phyloP scores from a whole-genome alignment of 2,113 vertebrate genomes.

The Campylomormyrus tamandua region DNA sequence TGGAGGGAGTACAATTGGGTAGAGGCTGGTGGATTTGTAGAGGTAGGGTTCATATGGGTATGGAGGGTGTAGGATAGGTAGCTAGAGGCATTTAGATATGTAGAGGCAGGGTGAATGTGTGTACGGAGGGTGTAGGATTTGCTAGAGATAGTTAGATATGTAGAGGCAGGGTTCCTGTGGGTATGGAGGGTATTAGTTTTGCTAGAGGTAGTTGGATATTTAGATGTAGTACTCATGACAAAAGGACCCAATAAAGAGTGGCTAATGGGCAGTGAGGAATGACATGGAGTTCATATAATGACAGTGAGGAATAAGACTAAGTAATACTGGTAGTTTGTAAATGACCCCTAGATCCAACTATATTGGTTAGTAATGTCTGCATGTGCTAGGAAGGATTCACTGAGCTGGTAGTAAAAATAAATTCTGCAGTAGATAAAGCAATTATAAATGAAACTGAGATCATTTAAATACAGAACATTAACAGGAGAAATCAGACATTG shows the following conservation, averaged over 20 bases:
- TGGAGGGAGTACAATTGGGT: not conserved
- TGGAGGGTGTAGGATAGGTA: not conserved
- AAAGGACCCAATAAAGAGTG: conserved; percentile 15
- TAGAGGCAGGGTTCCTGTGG: too few species aligned
- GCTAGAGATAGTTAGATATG: not conserved
- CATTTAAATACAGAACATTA: not conserved
- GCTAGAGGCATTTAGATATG: not conserved
- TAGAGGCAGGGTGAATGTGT: not conserved
- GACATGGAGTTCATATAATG: not conserved
- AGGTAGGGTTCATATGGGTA: not conserved
- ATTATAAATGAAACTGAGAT: not conserved
- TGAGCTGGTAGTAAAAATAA: not conserved
- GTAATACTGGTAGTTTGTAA: not conserved
- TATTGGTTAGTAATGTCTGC: not conserved
- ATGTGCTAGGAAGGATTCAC: not conserved
- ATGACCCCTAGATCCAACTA: not conserved
- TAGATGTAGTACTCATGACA: not conserved
- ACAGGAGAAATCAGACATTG: not conserved
- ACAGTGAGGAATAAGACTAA: not conserved
- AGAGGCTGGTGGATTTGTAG: not conserved
- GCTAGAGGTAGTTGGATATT: too few species aligned
- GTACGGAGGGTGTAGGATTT: not conserved
- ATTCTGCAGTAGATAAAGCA: not conserved
- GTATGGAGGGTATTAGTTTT: too few species aligned
- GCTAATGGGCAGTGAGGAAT: not conserved